Evolutionary conservation across 2,797 vertebrate genomes (phyloP), one percentile per base, ranked within the genome.

Genomic region (Phaenicophaeus curvirostris): DNA sequence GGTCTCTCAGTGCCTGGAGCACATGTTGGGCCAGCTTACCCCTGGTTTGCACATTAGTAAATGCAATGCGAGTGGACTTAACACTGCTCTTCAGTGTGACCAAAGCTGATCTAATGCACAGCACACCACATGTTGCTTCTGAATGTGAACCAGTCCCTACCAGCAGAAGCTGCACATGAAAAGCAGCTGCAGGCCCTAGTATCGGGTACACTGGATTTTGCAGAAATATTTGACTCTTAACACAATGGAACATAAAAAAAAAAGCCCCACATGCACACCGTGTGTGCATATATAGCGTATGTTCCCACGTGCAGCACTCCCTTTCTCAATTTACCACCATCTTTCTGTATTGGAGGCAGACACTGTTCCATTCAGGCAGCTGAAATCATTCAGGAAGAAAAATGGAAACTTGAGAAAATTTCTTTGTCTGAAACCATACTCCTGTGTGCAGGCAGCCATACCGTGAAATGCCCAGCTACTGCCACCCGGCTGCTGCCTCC

Each of bases 251-350:
- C 41, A 46, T 46, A 28, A 28, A 55, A 46, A 62, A 77, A 63
- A 21, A 0, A 0, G 9, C 0, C 16, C n/a, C 50, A 65, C 9
- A 3, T 6, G 24, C 33, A 46, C 33, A 33, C 42, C 46, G 2
- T 71, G 23, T 41, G 18, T 82, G 4, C 59, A 20, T 51, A 42
- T 35, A 44, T 27, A 35, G 13, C 28, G 20, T 31, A 30, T 25
- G 37, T 77, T 77, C 35, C 46, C 42, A 67, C 6, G 30, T 58
- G 59, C 27, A 46, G 20, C 31, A 37, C n/a, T 35, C 25, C 46
- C 46, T 85, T 44, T 46, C 68, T 44, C 41, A 59, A 0, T 82
- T 80, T 74, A 58, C 33, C 2, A 1, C 18, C 12, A 11, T 1
- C 5, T 4, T 58, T 15, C 42, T 54, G 46, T 13, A 76, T 23